Conservation (phyloP, 2,113 vertebrate species). For the Tupaia tana region DNA sequence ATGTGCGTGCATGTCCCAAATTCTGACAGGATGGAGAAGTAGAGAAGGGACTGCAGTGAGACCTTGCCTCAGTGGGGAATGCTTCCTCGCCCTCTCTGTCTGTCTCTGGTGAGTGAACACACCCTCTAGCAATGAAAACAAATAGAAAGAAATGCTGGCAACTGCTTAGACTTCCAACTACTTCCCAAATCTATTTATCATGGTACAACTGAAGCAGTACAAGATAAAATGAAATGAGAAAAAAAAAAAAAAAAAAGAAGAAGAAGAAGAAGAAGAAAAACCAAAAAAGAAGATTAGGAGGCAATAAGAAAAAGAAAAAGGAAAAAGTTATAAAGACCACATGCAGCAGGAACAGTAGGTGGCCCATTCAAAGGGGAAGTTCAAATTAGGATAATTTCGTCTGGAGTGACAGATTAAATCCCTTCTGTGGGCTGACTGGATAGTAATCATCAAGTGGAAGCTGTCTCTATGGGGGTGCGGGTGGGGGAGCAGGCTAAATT, state of each 20-base stretch:
- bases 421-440: neutral
- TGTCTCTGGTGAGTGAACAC: too few species aligned
- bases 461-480: neutral
- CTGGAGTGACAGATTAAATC: neutral
- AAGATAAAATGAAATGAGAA: neutral
- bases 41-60: too few species aligned
- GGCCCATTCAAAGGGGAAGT: neutral
- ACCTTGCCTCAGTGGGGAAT: too few species aligned
- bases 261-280: neutral
- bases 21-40: too few species aligned
- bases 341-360: constrained; percentile 14
- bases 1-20: too few species aligned
- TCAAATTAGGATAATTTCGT: constrained; percentile 47
- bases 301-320: neutral
- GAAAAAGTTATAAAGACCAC: neutral
- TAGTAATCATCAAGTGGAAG: constrained; percentile 46
- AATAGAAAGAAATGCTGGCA: neutral
- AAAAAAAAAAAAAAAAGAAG: neutral
- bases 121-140: too few species aligned
- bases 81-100: too few species aligned
- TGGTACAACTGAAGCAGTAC: neutral
- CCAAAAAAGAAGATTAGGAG: neutral
- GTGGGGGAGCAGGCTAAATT: constrained; percentile 36
- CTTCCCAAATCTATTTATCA: neutral
- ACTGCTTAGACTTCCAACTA: neutral